Conservation (phyloP, 2,113 vertebrate species). For the human (Homo sapiens) region GRCh38 chr17:20391501-20392000, state of each 20-base stretch:
- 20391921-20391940: no score
- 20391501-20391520: slow-evolving; percentile 79
- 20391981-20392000: no score
- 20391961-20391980: no score
- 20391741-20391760: slow-evolving; percentile 90
- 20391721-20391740: slow-evolving; percentile 89
- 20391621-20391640: slow-evolving; percentile 87
- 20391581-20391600: slow-evolving; percentile 82
- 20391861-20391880: no score
- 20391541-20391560: slow-evolving; percentile 86
- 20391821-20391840: not conserved
- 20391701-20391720: slow-evolving; percentile 86
- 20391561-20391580: slow-evolving; percentile 81
- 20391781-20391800: not conserved
- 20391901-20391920: no score
- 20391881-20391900: no score
- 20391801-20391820: not conserved
- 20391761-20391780: slow-evolving; percentile 86
- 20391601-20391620: slow-evolving; percentile 87
- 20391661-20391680: slow-evolving; percentile 80
- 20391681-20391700: slow-evolving; percentile 86
- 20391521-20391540: slow-evolving; percentile 84
- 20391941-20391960: no score
- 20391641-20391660: slow-evolving; percentile 84
- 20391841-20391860: no score